A percentile compares a stretch with the other conserved stretches of the same genome.
phyloP scores from a whole-genome alignment of 1,140 invertebrate species.

The Trachymyrmex cornetzi region DNA sequence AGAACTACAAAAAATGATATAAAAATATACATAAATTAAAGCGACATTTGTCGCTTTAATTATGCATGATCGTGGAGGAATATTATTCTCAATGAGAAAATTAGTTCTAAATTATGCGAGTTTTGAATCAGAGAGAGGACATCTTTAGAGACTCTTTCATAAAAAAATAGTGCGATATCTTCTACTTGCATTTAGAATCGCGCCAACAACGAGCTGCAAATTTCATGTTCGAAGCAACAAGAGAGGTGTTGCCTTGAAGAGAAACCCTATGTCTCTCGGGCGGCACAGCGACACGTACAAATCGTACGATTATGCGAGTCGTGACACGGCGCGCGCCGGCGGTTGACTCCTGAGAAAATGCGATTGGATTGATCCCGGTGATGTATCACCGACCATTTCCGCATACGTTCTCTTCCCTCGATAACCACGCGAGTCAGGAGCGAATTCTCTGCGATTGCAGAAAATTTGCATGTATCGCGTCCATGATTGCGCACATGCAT shows the following conservation, averaged over 20 bases:
- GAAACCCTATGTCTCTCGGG: conserved; percentile 66
- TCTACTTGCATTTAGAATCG: neutral
- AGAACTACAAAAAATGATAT: neutral
- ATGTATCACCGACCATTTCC: conserved; percentile 72
- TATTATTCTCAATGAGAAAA: neutral
- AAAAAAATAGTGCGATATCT: neutral
- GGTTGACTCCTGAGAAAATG: conserved; percentile 68
- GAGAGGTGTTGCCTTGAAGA: neutral
- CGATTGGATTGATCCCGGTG: conserved; percentile 79
- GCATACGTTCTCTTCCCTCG: neutral
- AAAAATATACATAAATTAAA: neutral
- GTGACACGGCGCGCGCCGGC: conserved; percentile 68
- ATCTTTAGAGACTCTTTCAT: neutral
- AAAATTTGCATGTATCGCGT: conserved; percentile 15
- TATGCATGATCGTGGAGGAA: neutral
- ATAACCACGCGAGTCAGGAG: neutral
- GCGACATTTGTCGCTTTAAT: neutral
- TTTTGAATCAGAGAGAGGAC: neutral
- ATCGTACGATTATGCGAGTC: conserved; percentile 79
- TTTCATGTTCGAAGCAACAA: conserved; percentile 1
- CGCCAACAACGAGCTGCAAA: neutral
- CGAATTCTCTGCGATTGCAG: conserved; percentile 7
- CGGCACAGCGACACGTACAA: conserved; percentile 75
- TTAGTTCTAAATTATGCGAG: neutral
- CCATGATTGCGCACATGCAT: neutral